These are phyloP conservation scores for Megalops atlanticus DNA, from an alignment of 2,113 vertebrate genomes.

Conservation along the genomic window DNA sequence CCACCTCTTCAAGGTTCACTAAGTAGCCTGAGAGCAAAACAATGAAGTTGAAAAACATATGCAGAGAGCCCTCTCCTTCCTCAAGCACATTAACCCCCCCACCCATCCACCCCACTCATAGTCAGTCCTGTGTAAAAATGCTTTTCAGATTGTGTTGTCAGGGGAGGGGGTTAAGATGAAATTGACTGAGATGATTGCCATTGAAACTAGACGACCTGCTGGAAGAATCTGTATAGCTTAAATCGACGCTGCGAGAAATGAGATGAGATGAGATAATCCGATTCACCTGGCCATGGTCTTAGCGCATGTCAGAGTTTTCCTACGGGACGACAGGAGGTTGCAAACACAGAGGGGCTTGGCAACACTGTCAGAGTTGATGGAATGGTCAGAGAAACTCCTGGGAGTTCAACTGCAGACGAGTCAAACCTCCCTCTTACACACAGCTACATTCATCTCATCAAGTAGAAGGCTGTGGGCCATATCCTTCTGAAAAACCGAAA, in stretches of 20 bases:
- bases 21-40: constrained; percentile 51
- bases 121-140: constrained; percentile 28
- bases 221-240: not conserved
- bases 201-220: not conserved
- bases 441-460: not conserved
- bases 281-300: not conserved
- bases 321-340: not conserved
- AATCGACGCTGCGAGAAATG: not conserved
- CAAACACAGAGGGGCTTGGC: constrained; percentile 7
- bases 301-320: not conserved
- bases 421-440: not conserved
- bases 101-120: too few species aligned
- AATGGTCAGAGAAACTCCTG: not conserved
- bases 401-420: not conserved
- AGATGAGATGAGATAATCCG: constrained; percentile 3
- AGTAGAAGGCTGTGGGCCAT: not conserved
- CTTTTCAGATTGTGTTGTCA: constrained; percentile 12
- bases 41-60: constrained; percentile 36
- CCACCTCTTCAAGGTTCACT: constrained; percentile 51
- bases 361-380: not conserved
- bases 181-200: constrained; percentile 3
- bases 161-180: not conserved
- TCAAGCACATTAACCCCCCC: constrained; percentile 26
- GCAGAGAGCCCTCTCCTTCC: constrained; percentile 1
- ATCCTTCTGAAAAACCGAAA: not conserved